Evolutionary conservation across 2,797 vertebrate species (phyloP), one percentile per base, ranked within the genome.

Genomic region (Gymnocypris eckloni): DNA sequence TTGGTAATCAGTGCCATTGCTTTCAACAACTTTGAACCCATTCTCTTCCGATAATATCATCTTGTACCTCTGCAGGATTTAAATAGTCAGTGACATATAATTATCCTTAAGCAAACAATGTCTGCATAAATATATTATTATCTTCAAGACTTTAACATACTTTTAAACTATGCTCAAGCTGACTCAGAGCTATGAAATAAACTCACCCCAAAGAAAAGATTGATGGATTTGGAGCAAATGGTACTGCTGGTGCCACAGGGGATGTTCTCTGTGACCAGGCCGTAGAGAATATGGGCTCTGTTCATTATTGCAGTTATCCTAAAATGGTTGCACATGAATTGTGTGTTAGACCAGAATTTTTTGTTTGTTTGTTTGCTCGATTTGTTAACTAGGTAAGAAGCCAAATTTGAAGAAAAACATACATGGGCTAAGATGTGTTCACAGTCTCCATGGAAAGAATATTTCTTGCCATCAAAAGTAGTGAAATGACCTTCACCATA

Each of bases 401-500:
- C 56, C 16, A 8, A 71, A 43, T 10, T 33, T 20, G 4, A 71
- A 22, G 6, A 25, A 59, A 43, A 12, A 85, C 79, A 22, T 94
- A 98, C 97, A 95, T 97, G 96, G 81, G 93, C 87, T 15, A 98
- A 91, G 77, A 94, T 90, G 79, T 98, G 97, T 90, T 95, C 93
- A 93, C 97, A 98, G 66, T 93, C 93, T 71, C 97, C 97, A 79
- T 91, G 92, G 88, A 97, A 97, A 78, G 94, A 91, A 91, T 94
- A 97, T 87, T 92, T 94, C 79, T 93, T 95, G 12, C 94, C 93
- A 91, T 98, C 97, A 91, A 96, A 97, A 37, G 94, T 97, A 89
- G 91, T 93, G 84, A 96, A 96, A 93, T 98, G 95, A 1, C 97
- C 96, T 0, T 96, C 95, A 84, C 97, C 97, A 67, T 96, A 97